Evolutionary conservation across 2,797 vertebrate genomes (phyloP), one percentile per base, ranked within the genome.

Genomic region (Siniperca scherzeri): DNA sequence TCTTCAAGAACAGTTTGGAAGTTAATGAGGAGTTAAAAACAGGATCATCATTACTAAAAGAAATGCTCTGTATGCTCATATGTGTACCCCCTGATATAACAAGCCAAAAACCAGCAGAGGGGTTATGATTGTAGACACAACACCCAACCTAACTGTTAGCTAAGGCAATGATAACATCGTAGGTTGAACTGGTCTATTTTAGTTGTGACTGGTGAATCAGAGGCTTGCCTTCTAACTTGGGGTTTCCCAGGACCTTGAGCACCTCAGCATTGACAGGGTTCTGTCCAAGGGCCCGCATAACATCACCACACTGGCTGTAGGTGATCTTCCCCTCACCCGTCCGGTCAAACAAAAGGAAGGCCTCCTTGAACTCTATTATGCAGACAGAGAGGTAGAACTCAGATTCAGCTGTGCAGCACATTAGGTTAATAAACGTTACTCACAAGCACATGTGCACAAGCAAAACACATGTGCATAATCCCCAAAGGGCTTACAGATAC

Each of bases 251-350:
- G 68, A 99, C 96, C 91, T 98, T 98, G 85, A 98, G 96, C 80
- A 99, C 97, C 92, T 98, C 97, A 0, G 97, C 96, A 48, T 98
- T 99, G 90, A 97, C 96, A 0, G 97, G 97, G 88, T 98, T 98
- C 94, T 98, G 98, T 30, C 98, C 98, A 78, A 98, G 90, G 50
- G 97, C 97, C 71, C 98, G 91, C 97, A 99, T 97, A 79, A 99
- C 97, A 0, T 98, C 97, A 5, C 97, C 98, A 76, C 97, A 98
- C 83, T 98, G 98, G 93, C 94, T 97, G 94, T 95, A 98, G 69
- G 96, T 92, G 94, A 99, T 99, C 92, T 97, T 98, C 79, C 97
- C 97, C 72, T 98, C 97, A 0, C 97, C 97, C 0, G 96, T 97
- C 80, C 97, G 95, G 95, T 99, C 98, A 74, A 98, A 99, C 92